A percentile compares a stretch with the other conserved stretches of the same genome.
These are phyloP conservation scores for Cephalophus harveyi DNA, from an alignment of 2,113 vertebrate species.

Conservation along the genomic window DNA sequence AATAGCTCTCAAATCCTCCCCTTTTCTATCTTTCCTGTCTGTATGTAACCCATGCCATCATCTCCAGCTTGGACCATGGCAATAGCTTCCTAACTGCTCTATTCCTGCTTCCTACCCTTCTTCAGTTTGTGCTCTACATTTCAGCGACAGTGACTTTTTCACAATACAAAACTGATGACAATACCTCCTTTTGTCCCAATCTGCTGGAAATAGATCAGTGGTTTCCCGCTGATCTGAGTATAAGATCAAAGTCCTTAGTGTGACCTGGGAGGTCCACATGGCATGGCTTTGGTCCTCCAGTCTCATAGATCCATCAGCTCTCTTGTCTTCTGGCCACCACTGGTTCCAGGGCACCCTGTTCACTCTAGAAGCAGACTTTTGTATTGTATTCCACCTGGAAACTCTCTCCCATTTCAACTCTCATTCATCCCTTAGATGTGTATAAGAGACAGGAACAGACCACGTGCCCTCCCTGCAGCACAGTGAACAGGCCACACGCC, in stretches of 20 bases:
- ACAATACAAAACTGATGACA: background rate
- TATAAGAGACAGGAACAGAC: too few relatives aligned
- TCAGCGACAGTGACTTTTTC: background rate
- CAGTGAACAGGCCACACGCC: background rate
- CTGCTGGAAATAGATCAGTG: background rate
- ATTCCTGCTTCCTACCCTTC: background rate
- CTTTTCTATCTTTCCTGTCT: background rate
- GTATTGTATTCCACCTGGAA: background rate
- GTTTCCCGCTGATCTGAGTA: background rate
- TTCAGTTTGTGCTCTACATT: background rate
- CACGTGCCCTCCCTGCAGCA: background rate
- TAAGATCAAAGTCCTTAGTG: background rate
- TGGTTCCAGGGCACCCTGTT: background rate
- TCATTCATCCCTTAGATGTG: background rate
- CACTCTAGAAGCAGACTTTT: background rate
- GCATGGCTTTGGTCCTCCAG: background rate
- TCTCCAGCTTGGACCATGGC: background rate
- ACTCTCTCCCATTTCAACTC: background rate
- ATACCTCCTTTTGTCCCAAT: background rate
- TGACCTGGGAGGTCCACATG: background rate
- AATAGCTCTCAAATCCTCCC: background rate
- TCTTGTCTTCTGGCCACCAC: background rate
- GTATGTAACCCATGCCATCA: background rate
- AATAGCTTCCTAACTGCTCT: background rate
- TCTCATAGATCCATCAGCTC: background rate